Evolutionary conservation across 2,888 invertebrate species (phyloP), one percentile per base, ranked within the genome.

Genomic region (Coleophora flavipennella): DNA sequence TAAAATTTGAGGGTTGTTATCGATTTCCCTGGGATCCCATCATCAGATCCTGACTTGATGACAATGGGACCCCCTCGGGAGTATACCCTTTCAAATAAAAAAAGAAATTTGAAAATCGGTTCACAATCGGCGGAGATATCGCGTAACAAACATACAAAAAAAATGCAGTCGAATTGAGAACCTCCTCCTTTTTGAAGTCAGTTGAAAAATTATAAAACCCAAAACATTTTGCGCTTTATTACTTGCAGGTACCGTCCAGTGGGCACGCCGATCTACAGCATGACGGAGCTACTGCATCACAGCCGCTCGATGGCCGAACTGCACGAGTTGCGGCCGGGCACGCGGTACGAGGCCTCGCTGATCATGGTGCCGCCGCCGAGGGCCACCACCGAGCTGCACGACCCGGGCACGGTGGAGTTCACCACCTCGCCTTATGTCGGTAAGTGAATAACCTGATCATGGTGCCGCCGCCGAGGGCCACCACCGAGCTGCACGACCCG

Each of bases 361-460:
- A 91, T 91, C 45, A 91, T 95, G 45, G 91, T 95, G 40, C 95
- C 96, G 0, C 93, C 95, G 45, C 89, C 92, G 0, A 90, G 92
- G 11, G 91, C 94, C 48, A 87, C 88, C 13, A 93, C 92, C 0
- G 94, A 95, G 52, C 76, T 96, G 1, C 87, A 89, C n/a, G 90
- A 92, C 28, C 89, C 90, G 25, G 86, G 87, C 29, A 88, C 87
- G 61, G 85, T 92, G 2, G 89, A 91, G 56, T 90, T 93, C 40
- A 89, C 87, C 12, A 94, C 94, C 1, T 77, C 90, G 38, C 87
- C 92, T 50, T 87, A 89, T 74, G 84, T 90, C 59, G 89, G 91
- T 90, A 57, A 74, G 74, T 61, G 34, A 2, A 20, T 20, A 6
- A 20, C 6, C 3, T 3, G 3, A 20, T 3, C 3, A 20, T 20